Base-by-base conservation (phyloP, 2,888 invertebrate genomes). In the Pheosia tremula region DNA sequence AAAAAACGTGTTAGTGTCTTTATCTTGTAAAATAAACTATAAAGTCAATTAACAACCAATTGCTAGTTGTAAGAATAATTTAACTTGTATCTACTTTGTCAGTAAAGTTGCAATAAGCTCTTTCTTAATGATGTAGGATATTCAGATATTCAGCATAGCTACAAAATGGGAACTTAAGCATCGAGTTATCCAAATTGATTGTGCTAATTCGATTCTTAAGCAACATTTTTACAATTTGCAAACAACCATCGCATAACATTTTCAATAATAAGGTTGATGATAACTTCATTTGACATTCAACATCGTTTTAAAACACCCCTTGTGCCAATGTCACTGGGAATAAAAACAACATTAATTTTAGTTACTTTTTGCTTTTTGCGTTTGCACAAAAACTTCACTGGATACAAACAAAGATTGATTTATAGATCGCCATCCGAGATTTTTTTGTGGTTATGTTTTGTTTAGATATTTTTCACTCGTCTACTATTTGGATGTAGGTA, bases 391-490 rank as follows among this genome's bases (percentile, higher is more conserved):
- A 53, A 37, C 53, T 49, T 49, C 38, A 24, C 38, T 49, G 11
- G 43, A 49, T 24, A 24, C 49, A 49, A 49, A 6, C 59, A 24
- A 45, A 61, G 69, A 69, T 70, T 69, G 69, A 70, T 69, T 55
- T 67, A 63, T 58, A 58, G 52, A 11, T 37, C 41, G 24, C 24
- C 37, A 39, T 47, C 58, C 37, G 43, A 41, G 63, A 55, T 61
- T 63, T 57, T 69, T 59, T 50, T 50, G 50, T 50, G 6, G 43
- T 41, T 6, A 13, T n/a, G 24, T 56, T 36, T 1, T 37, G 39
- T 38, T 41, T 43, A 57, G 10, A 11, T 43, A 24, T 56, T 43
- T 39, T 11, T 37, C 6, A 55, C 49, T 53, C 56, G 56, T 52
- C 24, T 57, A 60, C 50, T 58, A 56, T 55, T 55, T 11, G 38